These are phyloP conservation scores for Coilia nasus DNA, from an alignment of 2,797 vertebrate genomes.

Conservation along the genomic window DNA sequence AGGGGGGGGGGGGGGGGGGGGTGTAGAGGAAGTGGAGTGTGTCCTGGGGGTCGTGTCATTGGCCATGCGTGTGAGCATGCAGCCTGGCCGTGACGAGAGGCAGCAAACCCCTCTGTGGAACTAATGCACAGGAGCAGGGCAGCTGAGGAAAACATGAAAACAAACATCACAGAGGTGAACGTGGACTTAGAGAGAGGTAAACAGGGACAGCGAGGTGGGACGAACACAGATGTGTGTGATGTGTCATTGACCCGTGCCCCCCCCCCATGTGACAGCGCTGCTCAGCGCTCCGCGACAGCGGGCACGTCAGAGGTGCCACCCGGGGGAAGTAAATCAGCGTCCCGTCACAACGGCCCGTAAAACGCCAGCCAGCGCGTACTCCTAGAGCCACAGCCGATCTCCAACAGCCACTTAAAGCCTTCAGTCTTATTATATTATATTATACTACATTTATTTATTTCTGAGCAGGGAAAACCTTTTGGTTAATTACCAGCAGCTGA, in stretches of 20 bases:
- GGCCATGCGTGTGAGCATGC: conserved; percentile 82
- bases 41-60: conserved; percentile 79
- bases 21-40: conserved; percentile 78
- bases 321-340: conserved; percentile 56
- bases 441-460: neutral
- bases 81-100: conserved; percentile 75
- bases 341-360: conserved; percentile 65
- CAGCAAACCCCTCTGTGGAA: conserved; percentile 51
- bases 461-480: conserved; percentile 58
- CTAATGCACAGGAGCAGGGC: conserved; percentile 4
- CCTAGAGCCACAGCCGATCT: conserved; percentile 53
- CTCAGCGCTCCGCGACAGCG: neutral
- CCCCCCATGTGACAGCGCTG: neutral
- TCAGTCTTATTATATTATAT: conserved; percentile 6
- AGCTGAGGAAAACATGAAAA: neutral
- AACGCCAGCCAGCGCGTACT: conserved; percentile 45
- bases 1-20: conserved; percentile 49
- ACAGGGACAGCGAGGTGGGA: neutral
- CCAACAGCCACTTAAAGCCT: conserved; percentile 64
- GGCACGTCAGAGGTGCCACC: conserved; percentile 1
- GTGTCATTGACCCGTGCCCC: neutral
- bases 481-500: conserved; percentile 74
- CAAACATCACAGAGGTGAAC: neutral
- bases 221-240: neutral
- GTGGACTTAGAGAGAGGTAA: neutral